Evolutionary conservation across 2,113 vertebrate species (phyloP).

Genomic region (Sphaerodactylus townsendi): DNA sequence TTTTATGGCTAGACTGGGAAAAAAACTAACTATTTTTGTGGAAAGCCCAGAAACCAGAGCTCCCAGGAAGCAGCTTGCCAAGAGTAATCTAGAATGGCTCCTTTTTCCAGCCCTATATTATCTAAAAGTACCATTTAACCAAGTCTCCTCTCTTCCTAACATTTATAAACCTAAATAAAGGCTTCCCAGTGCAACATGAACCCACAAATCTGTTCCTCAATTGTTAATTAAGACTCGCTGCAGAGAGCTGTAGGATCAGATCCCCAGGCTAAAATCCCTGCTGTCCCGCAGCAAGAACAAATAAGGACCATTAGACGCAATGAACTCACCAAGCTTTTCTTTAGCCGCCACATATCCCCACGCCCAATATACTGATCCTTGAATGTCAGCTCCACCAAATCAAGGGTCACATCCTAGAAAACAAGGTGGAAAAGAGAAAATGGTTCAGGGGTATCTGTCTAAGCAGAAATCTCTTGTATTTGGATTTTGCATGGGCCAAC

Average conservation of each 20-base stretch:
- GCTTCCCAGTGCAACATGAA: background rate
- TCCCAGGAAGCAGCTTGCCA: background rate
- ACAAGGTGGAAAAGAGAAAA: no score
- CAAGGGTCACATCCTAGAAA: conserved; percentile 92
- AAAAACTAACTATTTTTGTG: background rate
- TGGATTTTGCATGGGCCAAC: background rate
- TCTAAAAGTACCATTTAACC: background rate
- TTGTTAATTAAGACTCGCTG: background rate
- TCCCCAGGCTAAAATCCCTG: no score
- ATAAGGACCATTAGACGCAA: background rate
- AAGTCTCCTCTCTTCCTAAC: background rate
- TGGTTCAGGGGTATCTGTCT: no score
- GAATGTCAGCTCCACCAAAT: conserved; percentile 96
- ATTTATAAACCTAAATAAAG: background rate
- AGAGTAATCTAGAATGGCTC: no score
- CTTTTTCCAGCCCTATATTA: no score
- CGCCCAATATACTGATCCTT: conserved; percentile 98
- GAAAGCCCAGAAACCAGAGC: background rate
- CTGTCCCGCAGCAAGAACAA: no score
- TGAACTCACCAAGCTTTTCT: conserved; percentile 91
- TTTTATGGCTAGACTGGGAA: background rate
- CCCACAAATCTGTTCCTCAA: no score
- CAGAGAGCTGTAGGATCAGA: background rate
- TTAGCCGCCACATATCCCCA: conserved; percentile 98
- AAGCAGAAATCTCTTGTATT: no score